Evolutionary conservation across 2,113 vertebrate species (phyloP).

Genomic region (Anoplopoma fimbria): DNA sequence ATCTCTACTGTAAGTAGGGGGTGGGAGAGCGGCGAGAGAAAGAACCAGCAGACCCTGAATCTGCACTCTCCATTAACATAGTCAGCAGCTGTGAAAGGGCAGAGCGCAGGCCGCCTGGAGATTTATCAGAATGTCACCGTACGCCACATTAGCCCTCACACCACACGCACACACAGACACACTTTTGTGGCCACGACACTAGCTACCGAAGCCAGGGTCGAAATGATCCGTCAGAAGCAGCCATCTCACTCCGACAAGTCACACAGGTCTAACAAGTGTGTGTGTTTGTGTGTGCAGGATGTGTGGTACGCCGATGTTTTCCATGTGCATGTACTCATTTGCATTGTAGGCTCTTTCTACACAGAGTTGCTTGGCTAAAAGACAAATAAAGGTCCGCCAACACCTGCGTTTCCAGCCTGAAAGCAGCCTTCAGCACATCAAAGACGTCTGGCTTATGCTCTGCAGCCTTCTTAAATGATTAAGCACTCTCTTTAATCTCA

Average conservation of each 20-base stretch:
- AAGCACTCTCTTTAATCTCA: conserved; percentile 62
- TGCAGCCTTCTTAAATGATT: conserved; percentile 59
- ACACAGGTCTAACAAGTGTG: background rate
- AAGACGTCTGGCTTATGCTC: conserved; percentile 24
- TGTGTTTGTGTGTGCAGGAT: background rate
- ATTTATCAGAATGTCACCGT: conserved; percentile 71
- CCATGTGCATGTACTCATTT: background rate
- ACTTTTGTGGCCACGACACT: background rate
- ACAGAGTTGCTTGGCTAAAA: conserved; percentile 19
- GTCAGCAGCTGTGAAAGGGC: conserved; percentile 76
- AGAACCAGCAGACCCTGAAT: conserved; percentile 39
- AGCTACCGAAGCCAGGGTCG: conserved; percentile 53
- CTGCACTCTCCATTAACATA: conserved; percentile 68
- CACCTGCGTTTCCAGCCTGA: conserved; percentile 34
- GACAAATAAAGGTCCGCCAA: conserved; percentile 44
- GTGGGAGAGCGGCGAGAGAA: background rate
- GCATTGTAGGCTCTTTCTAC: conserved; percentile 5
- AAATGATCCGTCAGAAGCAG: conserved; percentile 57
- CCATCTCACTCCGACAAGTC: conserved; percentile 44
- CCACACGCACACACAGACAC: conserved; percentile 11
- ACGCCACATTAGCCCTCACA: conserved; percentile 53
- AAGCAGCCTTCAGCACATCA: conserved; percentile 52
- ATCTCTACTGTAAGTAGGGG: conserved; percentile 16
- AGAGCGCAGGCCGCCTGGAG: conserved; percentile 47
- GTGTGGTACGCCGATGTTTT: background rate